Evolutionary conservation across 2,888 invertebrate genomes (phyloP), one percentile per base, ranked within the genome.

Genomic region (Andricus curvator): DNA sequence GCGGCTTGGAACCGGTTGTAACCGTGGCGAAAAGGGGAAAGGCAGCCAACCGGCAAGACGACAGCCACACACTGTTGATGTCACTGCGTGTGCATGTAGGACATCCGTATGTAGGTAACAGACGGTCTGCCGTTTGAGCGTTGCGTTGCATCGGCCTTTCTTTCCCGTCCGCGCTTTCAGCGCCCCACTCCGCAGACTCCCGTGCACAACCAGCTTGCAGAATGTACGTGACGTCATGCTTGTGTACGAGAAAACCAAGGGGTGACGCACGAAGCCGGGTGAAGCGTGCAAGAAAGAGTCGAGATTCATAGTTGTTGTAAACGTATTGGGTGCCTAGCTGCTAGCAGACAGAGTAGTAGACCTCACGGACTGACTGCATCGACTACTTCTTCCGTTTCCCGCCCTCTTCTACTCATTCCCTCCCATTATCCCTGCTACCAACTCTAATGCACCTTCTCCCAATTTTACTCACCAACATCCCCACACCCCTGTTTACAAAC

Each of bases 51-150:
- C n/a, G 20, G 29, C 70, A 33, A 56, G 56, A 56, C 20, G 33
- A 33, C 29, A 33, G 51, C 70, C 29, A 48, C 74, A 74, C 56
- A 74, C 56, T 68, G 37, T n/a, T 22, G 51, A 56, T 74, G 56
- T 33, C 74, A 70, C 13, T 51, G 15, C 33, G 74, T 37, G 33
- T 74, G 74, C 51, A 51, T 37, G 33, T 67, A n/a, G 67, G 67
- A 78, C 44, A 64, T 41, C 78, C 81, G 80, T 80, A 81, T 82
- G 81, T 81, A 84, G 84, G 81, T 84, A 82, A 82, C 84, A 80
- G 82, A 74, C 56, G 74, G 74, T 74, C 74, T 74, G 56, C 37
- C 33, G 74, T 74, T 74, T 29, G 56, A n/a, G 33, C 74, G 51
- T 56, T 74, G 51, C 51, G 33, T 56, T 74, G 74, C 74, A 74